A percentile compares a stretch with the other conserved stretches of the same genome.
phyloP scores from a whole-genome alignment of 2,113 vertebrate genomes.

The Alouatta palliata region DNA sequence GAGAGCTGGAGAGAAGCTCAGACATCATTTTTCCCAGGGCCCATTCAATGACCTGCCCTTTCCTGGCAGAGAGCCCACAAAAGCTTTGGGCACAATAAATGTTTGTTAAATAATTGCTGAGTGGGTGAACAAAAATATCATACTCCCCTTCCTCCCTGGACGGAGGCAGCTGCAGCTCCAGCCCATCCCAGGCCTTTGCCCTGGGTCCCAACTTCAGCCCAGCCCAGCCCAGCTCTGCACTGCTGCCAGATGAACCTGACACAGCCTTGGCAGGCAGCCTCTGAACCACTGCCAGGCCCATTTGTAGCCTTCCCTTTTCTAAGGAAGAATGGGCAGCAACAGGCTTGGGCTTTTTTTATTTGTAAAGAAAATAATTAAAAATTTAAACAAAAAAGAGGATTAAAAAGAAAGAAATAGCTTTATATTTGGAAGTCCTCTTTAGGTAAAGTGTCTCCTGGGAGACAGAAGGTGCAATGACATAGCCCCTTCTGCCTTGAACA shows the following conservation, averaged over 20 bases:
- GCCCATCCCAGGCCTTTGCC: too few relatives aligned
- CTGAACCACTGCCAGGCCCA: not conserved
- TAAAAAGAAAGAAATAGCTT: not conserved
- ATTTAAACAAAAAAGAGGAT: not conserved
- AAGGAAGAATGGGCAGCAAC: not conserved
- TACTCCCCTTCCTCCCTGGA: too few relatives aligned
- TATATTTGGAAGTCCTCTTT: not conserved
- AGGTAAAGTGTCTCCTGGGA: not conserved
- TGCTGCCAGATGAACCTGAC: not conserved
- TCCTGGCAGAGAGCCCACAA: not conserved
- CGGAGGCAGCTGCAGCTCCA: not conserved
- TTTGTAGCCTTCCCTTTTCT: not conserved
- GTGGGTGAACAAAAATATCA: not conserved
- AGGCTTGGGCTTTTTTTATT: not conserved
- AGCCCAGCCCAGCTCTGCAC: not conserved
- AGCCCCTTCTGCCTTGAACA: not conserved
- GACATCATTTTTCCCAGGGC: not conserved
- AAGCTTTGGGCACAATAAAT: not conserved
- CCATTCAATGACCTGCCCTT: not conserved
- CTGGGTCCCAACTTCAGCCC: not conserved
- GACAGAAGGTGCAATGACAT: not conserved
- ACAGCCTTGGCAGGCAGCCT: not conserved
- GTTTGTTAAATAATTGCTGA: not conserved
- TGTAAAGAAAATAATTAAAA: constrained; percentile 11
- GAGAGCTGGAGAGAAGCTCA: not conserved